A percentile compares a stretch with the other conserved stretches of the same genome.
These are phyloP conservation scores for Bungarus multicinctus DNA, from an alignment of 2,113 vertebrate species.

Conservation along the genomic window DNA sequence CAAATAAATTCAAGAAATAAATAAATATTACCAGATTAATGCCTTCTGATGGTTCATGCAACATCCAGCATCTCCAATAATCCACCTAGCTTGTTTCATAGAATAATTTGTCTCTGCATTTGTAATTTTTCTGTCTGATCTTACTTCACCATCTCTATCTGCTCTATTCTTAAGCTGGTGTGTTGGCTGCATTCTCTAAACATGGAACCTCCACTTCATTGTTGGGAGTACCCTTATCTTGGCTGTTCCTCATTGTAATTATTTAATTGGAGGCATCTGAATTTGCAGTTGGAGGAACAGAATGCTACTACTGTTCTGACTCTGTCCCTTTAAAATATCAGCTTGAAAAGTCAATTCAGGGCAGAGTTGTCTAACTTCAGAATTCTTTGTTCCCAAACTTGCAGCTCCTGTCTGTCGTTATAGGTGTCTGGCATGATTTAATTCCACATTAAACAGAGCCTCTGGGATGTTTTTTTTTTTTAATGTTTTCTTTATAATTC, in stretches of 20 bases:
- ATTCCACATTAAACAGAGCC: not conserved
- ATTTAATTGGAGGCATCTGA: not conserved
- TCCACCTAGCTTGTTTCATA: not conserved
- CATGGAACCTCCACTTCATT: not conserved
- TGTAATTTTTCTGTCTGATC: not conserved
- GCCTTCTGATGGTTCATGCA: not conserved
- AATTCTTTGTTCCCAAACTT: slow-evolving; percentile 24
- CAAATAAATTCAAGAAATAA: not conserved
- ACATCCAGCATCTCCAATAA: not conserved
- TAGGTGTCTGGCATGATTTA: slow-evolving; percentile 3
- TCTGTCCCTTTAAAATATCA: not conserved
- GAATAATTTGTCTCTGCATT: not conserved
- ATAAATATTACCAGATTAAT: not conserved
- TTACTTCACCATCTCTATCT: not conserved
- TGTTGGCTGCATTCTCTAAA: not conserved
- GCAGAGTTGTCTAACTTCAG: slow-evolving; percentile 18
- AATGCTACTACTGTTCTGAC: not conserved
- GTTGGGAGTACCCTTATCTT: not conserved
- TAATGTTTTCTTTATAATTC: slow-evolving; percentile 7
- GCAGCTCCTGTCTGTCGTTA: not conserved
- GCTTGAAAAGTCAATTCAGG: not conserved
- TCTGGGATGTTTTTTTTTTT: not conserved
- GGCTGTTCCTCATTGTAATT: not conserved
- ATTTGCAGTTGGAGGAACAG: not conserved
- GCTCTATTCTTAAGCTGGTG: not conserved